Evolutionary conservation across 2,797 vertebrate genomes (phyloP), one percentile per base, ranked within the genome.

Genomic region (Sciaenops ocellatus): DNA sequence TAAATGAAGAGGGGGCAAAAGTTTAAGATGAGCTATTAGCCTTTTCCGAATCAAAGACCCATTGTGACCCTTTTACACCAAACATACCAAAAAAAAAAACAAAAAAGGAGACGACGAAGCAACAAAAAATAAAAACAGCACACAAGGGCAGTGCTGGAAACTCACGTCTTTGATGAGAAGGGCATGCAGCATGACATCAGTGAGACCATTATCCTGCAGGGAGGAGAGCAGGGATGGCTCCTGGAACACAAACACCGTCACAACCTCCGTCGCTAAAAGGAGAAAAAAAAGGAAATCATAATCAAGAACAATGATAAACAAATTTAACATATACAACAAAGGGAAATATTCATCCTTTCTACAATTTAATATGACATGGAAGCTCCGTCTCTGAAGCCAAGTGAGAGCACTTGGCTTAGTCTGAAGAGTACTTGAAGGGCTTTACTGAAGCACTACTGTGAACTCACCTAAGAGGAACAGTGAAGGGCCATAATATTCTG

Each of bases 231-330:
- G 93, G 52, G 97, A 99, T 73, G 98, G 98, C 95, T 99, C 98
- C 96, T 99, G 98, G 96, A 99, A 99, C 93, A 99, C 98, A 94
- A 99, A 99, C 81, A 99, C 98, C 4, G 98, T 99, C 93, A 99
- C 98, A 91, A 99, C 98, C 94, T 99, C 98, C 72, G 98, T 99
- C 26, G 98, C 98, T 99, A 93, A 84, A 83, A 55, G 88, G 44
- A 80, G 78, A 7, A n/a, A 20, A 76, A 48, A 63, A 22, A 30
- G n/a, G 42, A n/a, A 41, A 59, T 80, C 30, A 63, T 28, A 63
- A 69, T 42, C 13, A 17, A 69, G 34, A 82, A 81, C 41, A 67
- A 46, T 42, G 10, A 69, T 8, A 71, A 71, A 57, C 57, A 74
- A 24, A 50, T 41, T n/a, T 67, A 2, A 44, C 46, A 62, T 16